A percentile compares a stretch with the other conserved stretches of the same genome.
Evolutionary conservation across 2,888 invertebrate genomes (phyloP).

Genomic region (Trissoscelio sp.): DNA sequence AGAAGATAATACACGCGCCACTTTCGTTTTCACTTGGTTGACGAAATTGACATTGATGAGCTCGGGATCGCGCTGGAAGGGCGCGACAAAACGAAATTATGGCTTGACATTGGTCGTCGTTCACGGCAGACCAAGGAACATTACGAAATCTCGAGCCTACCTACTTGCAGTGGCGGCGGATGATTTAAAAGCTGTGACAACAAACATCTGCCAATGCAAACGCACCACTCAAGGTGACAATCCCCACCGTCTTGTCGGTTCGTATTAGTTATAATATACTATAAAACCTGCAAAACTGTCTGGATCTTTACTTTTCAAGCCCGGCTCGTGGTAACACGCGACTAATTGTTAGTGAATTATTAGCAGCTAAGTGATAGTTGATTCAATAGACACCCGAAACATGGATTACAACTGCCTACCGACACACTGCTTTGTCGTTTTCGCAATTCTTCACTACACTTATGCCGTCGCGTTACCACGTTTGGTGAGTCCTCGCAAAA

Average conservation of each 20-base stretch:
- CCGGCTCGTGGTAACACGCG: slow-evolving; percentile 72
- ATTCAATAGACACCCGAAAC: slow-evolving; percentile 18
- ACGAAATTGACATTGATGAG: slow-evolving; percentile 79
- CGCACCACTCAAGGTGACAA: slow-evolving; percentile 82
- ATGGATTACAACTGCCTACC: slow-evolving; percentile 67
- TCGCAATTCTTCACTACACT: slow-evolving; percentile 54
- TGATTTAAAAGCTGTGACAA: slow-evolving; percentile 82
- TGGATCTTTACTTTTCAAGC: slow-evolving; percentile 80
- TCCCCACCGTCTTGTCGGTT: slow-evolving; percentile 69
- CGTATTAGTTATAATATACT: slow-evolving; percentile 83
- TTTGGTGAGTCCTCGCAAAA: slow-evolving; percentile 74
- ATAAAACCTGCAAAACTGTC: slow-evolving; percentile 82
- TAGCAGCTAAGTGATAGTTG: slow-evolving; percentile 35
- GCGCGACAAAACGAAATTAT: slow-evolving; percentile 66
- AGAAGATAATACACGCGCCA: slow-evolving; percentile 64
- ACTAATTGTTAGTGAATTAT: slow-evolving; percentile 67
- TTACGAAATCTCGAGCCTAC: slow-evolving; percentile 67
- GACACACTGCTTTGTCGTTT: slow-evolving; percentile 18
- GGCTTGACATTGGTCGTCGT: slow-evolving; percentile 71
- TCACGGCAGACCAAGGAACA: slow-evolving; percentile 69
- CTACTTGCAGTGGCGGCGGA: slow-evolving; percentile 69
- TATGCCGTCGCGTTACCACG: slow-evolving; percentile 73
- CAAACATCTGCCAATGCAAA: slow-evolving; percentile 83
- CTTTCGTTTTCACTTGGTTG: slow-evolving; percentile 74
- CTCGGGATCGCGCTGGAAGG: slow-evolving; percentile 70